Percentiles rank a stretch among this genome's conserved stretches.
Evolutionary conservation across 2,113 vertebrate genomes (phyloP).

Genomic region (Mus pahari): DNA sequence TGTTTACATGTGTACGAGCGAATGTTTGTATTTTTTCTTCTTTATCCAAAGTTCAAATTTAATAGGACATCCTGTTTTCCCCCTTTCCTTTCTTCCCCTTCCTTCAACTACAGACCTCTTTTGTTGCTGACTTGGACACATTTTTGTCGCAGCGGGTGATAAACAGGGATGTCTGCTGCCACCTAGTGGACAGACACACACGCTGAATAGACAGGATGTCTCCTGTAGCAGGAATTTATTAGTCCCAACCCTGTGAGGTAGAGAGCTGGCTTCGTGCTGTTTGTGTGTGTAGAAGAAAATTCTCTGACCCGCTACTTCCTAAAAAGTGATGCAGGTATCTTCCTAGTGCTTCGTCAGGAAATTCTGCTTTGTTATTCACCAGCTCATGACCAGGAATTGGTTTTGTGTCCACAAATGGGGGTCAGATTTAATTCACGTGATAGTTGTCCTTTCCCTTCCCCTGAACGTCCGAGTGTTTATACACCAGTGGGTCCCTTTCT

Average conservation of each 20-base stretch:
- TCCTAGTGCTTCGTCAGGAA: neutral
- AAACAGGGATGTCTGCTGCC: neutral
- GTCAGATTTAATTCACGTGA: neutral
- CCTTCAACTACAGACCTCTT: neutral
- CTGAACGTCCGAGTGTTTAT: neutral
- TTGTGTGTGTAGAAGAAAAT: slow-evolving; percentile 4
- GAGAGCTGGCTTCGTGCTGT: slow-evolving; percentile 22
- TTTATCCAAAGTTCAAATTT: slow-evolving; percentile 24
- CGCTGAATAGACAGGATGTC: too few species aligned
- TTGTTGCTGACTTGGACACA: neutral
- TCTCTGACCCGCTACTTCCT: neutral
- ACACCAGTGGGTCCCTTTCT: neutral
- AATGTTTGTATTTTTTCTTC: neutral
- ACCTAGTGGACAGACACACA: neutral
- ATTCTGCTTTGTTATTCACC: neutral
- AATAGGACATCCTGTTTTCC: neutral
- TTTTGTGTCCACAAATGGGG: neutral
- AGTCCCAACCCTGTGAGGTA: neutral
- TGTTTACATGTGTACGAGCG: neutral
- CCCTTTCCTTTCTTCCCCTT: too few species aligned
- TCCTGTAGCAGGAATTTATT: neutral
- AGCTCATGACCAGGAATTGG: neutral
- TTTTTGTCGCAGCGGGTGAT: neutral
- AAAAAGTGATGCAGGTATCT: neutral
- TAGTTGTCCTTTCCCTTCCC: neutral